Base-by-base conservation (phyloP, 2,797 vertebrate genomes). In the Meriones psammophilus region DNA sequence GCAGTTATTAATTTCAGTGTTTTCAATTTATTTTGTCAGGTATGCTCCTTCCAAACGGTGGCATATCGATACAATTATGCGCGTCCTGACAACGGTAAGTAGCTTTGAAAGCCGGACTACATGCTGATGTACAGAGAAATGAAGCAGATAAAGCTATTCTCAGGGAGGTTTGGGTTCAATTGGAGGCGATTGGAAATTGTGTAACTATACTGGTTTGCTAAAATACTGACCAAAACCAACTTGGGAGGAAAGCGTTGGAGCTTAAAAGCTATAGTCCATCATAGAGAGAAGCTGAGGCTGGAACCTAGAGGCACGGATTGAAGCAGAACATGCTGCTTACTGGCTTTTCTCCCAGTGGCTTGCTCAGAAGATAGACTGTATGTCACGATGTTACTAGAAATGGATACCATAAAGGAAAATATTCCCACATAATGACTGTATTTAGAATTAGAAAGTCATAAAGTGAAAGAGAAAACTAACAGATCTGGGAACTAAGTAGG, bases 21-120 rank as follows among this genome's bases (percentile, higher is more conserved):
- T 92, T 93, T 94, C 26, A 96, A 15, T 5, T 97, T 97, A 39
- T 91, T 98, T 98, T 98, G 97, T 97, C 97, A 99, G 99, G 98
- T 99, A 99, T 22, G 99, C 99, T 71, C 99, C 99, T 97, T 99
- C 99, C 33, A 99, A 99, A 98, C 99, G 99, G 98, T 99, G 99
- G 99, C 99, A 99, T 98, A 99, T 99, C 99, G 99, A 99, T 98
- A 99, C 99, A 22, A 99, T 99, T 92, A 99, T 99, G 99, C 99
- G 99, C 98, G 99, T 99, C 97, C 98, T 99, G 97, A 99, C 99
- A 93, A 99, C 99, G 92, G 99, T 99, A 99, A 97, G 99, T 97
- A 71, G 54, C 54, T 46, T 95, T 90, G 73, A 60, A 74, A 78
- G 79, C n/a, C 71, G 68, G 4, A 22, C 30, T 54, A 36, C 66